Base-by-base conservation (phyloP, 2,797 vertebrate species). In the Sylvia borin region DNA sequence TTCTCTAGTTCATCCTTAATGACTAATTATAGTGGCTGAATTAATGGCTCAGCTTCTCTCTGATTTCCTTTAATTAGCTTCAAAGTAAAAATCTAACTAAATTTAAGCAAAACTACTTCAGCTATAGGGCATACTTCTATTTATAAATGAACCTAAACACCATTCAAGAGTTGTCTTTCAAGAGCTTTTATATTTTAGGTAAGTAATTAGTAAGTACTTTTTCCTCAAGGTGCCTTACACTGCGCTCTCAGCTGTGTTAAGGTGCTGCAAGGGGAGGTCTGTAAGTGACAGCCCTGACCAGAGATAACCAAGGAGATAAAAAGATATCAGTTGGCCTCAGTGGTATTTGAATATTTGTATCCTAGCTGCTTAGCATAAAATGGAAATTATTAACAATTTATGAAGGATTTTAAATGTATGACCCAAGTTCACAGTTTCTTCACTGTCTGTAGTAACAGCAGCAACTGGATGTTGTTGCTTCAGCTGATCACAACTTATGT, bases 51-150 rank as follows among this genome's bases (percentile, higher is more conserved):
- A 61, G 66, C 47, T 91, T 34, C 42, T 58, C 38, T 92, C 77
- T 40, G 34, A 88, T 92, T 93, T 95, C 64, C 58, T 86, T 84
- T 92, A 72, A 81, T 90, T 72, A 90, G 32, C 57, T 85, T 57
- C 53, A 45, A 85, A 93, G 88, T 84, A 61, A 86, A 95, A 93
- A 86, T 32, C 32, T 81, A 75, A 78, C 40, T 62, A 82, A 84
- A 89, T 94, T 92, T 74, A 85, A 91, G 57, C 38, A 65, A 77
- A 92, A 71, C 22, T 94, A 36, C 70, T 88, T 92, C 84, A 92
- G 71, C 77, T 85, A 43, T 54, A 65, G 36, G 67, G 62, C 76
- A 86, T 72, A 57, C 21, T 94, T 92, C 76, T 86, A 47, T 86
- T 94, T 88, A 78, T 92, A 96, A 94, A 80, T 84, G 36, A 87